A percentile compares a stretch with the other conserved stretches of the same genome.
phyloP scores from a whole-genome alignment of 2,113 vertebrate genomes.

The Cephalophus harveyi region DNA sequence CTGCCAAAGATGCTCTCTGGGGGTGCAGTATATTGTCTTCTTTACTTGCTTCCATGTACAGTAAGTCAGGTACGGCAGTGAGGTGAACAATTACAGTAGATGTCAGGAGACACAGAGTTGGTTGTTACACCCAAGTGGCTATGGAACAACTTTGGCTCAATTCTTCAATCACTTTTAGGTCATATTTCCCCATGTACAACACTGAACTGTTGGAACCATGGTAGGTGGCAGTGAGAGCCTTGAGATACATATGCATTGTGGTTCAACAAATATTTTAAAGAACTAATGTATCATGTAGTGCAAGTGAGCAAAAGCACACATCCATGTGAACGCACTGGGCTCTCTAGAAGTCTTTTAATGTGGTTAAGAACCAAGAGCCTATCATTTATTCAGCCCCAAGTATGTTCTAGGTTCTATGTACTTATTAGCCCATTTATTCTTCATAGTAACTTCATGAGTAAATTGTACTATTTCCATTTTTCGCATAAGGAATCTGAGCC shows the following conservation, averaged over 20 bases:
- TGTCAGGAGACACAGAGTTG: neutral
- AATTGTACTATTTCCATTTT: neutral
- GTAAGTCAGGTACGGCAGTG: neutral
- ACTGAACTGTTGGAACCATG: neutral
- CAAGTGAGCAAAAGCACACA: neutral
- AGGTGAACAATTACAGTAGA: neutral
- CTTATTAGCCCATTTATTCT: conserved; percentile 11
- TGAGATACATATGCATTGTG: neutral
- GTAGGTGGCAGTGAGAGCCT: neutral
- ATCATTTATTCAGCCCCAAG: neutral
- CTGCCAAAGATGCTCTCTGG: neutral
- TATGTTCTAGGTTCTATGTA: neutral
- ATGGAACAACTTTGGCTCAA: neutral
- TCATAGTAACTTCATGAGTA: neutral
- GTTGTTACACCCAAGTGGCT: neutral
- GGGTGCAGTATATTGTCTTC: neutral
- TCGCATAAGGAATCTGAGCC: neutral
- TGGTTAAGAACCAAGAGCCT: neutral
- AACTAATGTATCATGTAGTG: neutral
- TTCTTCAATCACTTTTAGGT: neutral
- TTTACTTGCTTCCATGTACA: neutral
- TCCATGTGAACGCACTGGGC: neutral
- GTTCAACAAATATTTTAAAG: neutral
- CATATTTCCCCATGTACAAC: neutral
- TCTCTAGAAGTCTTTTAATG: neutral